phyloP scores from a whole-genome alignment of 2,113 vertebrate genomes.

The human (Homo sapiens) region GRCh38 chrX:39502001-39502500 shows the following conservation, averaged over 20 bases:
- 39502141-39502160: not conserved
- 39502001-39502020: not conserved
- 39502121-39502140: not conserved
- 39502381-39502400: not conserved
- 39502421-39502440: constrained; percentile 24
- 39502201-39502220: not conserved
- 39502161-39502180: not conserved
- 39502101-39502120: not conserved
- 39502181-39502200: not conserved
- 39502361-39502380: not conserved
- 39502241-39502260: not conserved
- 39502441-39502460: constrained; percentile 23
- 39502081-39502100: not conserved
- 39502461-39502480: not conserved
- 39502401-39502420: not conserved
- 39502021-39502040: not conserved
- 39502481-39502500: not conserved
- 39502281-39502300: not conserved
- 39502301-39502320: not conserved
- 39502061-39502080: not conserved
- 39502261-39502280: not conserved
- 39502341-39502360: constrained; percentile 50
- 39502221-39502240: not conserved
- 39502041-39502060: not conserved
- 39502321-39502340: not conserved